phyloP scores from a whole-genome alignment of 2,888 invertebrate genomes.

The Pyrgus malvae region DNA sequence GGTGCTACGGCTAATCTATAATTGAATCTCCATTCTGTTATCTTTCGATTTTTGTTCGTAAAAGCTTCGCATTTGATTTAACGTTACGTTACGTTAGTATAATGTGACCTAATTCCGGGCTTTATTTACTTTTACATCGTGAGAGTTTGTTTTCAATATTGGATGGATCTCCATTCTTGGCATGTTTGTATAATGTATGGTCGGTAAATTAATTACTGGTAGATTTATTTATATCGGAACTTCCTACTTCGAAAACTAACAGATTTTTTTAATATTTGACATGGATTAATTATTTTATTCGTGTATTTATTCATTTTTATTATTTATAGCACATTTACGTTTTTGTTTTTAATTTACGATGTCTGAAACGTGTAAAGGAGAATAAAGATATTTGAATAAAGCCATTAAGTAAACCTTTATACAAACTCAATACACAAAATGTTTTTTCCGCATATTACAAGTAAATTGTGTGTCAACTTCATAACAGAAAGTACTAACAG shows the following conservation, averaged over 20 bases:
- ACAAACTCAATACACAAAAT: slow-evolving; percentile 12
- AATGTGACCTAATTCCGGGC: slow-evolving; percentile 13
- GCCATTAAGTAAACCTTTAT: neutral
- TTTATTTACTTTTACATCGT: slow-evolving; percentile 10
- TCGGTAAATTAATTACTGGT: slow-evolving; percentile 2
- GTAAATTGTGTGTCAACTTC: slow-evolving; percentile 61
- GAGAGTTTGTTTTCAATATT: slow-evolving; percentile 6
- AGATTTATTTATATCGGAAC: neutral
- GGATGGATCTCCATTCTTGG: neutral
- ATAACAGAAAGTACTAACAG: slow-evolving; percentile 42
- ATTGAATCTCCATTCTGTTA: slow-evolving; percentile 78
- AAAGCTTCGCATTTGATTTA: slow-evolving; percentile 40
- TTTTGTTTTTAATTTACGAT: no score
- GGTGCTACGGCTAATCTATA: slow-evolving; percentile 77
- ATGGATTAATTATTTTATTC: neutral
- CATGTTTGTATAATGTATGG: neutral
- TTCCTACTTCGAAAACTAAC: no score
- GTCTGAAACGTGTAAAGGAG: no score
- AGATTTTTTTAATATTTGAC: no score
- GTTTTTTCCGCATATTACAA: slow-evolving; percentile 30
- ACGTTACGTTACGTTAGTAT: slow-evolving; percentile 2
- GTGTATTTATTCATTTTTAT: no score
- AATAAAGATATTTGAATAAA: neutral
- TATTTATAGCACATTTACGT: no score
- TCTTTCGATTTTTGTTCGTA: slow-evolving; percentile 61